Conservation (phyloP, 53 echinoderm and acorn worm genomes). For the Apostichopus leukothele region DNA sequence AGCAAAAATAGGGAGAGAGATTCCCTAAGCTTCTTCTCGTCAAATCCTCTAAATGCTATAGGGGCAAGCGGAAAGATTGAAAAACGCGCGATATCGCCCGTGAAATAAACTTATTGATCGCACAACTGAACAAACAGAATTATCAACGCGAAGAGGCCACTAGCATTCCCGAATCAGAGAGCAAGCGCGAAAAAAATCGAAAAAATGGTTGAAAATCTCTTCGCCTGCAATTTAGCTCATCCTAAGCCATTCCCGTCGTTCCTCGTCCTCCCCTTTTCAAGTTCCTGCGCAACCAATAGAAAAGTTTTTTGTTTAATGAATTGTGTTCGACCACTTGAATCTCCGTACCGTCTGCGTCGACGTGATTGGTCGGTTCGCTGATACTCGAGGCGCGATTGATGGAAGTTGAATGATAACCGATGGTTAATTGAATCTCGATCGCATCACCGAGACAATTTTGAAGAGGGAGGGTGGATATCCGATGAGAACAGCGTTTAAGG, state of each 20-base stretch:
- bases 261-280: constrained; percentile 27
- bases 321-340: background rate
- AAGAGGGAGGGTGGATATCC: constrained; percentile 38
- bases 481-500: constrained; percentile 41
- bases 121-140: constrained; percentile 95
- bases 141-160: constrained; percentile 73
- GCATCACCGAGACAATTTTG: constrained; percentile 18
- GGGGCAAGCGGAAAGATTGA: constrained; percentile 45
- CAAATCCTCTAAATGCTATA: constrained; percentile 39
- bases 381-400: constrained; percentile 34
- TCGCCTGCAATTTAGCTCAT: constrained; percentile 55
- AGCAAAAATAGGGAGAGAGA: background rate
- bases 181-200: constrained; percentile 60
- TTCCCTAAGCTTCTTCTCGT: constrained; percentile 48
- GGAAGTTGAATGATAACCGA: constrained; percentile 15
- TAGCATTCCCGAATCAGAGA: constrained; percentile 68
- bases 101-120: constrained; percentile 76
- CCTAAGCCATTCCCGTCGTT: constrained; percentile 11
- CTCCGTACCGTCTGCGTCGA: background rate
- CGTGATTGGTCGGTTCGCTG: constrained; percentile 2
- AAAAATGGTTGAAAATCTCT: constrained; percentile 65
- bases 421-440: constrained; percentile 27
- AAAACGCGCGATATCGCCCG: constrained; percentile 69
- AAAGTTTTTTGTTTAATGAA: constrained; percentile 21
- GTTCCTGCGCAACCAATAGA: constrained; percentile 39